Conservation (phyloP, 2,113 vertebrate species). For the Lanius ludovicianus region DNA sequence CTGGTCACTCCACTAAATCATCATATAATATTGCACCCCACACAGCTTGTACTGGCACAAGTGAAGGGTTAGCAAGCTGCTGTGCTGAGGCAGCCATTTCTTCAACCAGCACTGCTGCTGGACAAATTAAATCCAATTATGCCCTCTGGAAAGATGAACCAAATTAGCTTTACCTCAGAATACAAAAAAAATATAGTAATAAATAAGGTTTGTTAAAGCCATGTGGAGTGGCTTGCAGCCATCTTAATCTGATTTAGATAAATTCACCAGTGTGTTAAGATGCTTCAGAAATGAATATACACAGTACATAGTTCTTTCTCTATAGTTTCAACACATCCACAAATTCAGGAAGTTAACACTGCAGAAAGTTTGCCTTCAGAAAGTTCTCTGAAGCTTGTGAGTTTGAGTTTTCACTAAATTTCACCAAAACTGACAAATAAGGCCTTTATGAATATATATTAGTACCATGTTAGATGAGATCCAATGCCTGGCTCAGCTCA, state of each 20-base stretch:
- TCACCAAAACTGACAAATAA: background rate
- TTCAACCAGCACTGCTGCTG: background rate
- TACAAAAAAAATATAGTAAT: background rate
- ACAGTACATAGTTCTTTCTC: background rate
- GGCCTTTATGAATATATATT: background rate
- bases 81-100: background rate
- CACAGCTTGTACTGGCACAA: background rate
- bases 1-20: background rate
- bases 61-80: background rate
- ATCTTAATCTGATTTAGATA: background rate
- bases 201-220: background rate
- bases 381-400: background rate
- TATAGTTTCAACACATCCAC: background rate
- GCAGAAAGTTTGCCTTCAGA: background rate
- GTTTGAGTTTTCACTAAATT: background rate
- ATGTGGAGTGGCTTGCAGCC: background rate
- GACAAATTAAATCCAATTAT: background rate
- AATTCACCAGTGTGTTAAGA: background rate
- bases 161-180: slow-evolving; percentile 2
- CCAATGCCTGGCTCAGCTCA: background rate
- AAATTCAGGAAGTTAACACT: background rate
- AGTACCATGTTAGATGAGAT: background rate
- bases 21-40: background rate
- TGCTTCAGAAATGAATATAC: background rate
- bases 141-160: background rate